Percentiles rank a stretch among this genome's conserved stretches.
phyloP scores from a whole-genome alignment of 2,797 vertebrate genomes.

The Adelosebastes latens region DNA sequence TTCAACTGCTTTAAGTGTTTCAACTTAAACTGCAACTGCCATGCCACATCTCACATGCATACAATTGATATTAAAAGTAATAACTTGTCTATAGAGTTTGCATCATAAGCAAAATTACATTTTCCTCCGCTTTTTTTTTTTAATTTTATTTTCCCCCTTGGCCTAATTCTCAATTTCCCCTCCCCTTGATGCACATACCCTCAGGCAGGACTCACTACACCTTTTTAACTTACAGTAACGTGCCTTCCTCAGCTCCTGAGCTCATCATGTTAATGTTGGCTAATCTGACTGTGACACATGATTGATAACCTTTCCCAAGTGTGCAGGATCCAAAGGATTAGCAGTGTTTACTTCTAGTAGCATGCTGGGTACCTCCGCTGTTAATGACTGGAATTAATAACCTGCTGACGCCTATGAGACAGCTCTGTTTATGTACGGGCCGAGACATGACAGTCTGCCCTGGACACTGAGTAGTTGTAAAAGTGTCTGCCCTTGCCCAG shows the following conservation, averaged over 20 bases:
- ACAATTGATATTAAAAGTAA: background rate
- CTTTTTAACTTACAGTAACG: slow-evolving; percentile 49
- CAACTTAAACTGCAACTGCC: background rate
- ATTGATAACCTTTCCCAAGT: slow-evolving; percentile 83
- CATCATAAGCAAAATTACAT: background rate
- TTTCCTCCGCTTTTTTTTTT: background rate
- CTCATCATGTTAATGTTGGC: slow-evolving; percentile 73
- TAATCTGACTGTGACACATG: slow-evolving; percentile 80
- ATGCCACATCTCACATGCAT: background rate
- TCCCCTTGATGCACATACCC: background rate
- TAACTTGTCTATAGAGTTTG: background rate
- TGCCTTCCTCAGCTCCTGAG: slow-evolving; percentile 32
- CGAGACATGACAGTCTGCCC: slow-evolving; percentile 67
- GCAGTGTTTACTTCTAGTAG: slow-evolving; percentile 81
- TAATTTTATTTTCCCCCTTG: background rate
- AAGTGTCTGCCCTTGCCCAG: slow-evolving; percentile 67
- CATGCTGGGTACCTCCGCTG: slow-evolving; percentile 77
- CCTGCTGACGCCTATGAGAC: slow-evolving; percentile 75
- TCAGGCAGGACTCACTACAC: background rate
- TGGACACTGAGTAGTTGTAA: slow-evolving; percentile 61
- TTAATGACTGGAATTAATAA: slow-evolving; percentile 84
- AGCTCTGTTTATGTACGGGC: slow-evolving; percentile 75
- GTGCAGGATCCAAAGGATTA: slow-evolving; percentile 87
- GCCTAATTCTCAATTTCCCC: background rate
- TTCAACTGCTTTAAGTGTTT: background rate